A percentile compares a stretch with the other conserved stretches of the same genome.
Evolutionary conservation across 2,888 invertebrate genomes (phyloP).

Genomic region (Polydrusus cervinus): DNA sequence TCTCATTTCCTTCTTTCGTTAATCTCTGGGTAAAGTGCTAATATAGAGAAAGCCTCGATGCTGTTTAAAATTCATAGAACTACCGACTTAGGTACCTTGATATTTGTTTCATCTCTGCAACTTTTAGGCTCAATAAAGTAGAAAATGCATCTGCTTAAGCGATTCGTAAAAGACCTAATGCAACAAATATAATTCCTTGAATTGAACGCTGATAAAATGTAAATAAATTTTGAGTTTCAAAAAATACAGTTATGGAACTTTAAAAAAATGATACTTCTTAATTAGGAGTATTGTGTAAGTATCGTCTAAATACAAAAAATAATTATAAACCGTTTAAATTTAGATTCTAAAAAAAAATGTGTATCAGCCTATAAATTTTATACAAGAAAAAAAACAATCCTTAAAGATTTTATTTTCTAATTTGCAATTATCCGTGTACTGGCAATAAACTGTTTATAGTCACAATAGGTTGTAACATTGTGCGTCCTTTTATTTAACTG

Average conservation of each 20-base stretch:
- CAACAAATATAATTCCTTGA: too few species aligned
- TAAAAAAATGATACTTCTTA: too few species aligned
- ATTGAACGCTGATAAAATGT: too few species aligned
- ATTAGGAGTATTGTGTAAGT: too few species aligned
- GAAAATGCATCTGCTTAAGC: background rate
- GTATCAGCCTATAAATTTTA: background rate
- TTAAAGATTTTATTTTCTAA: conserved; percentile 14
- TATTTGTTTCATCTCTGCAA: conserved; percentile 3
- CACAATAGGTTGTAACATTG: conserved; percentile 11
- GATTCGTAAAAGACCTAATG: too few species aligned
- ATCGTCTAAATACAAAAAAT: too few species aligned
- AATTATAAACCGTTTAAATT: too few species aligned
- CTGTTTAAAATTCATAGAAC: conserved; percentile 24
- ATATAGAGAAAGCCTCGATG: conserved; percentile 23
- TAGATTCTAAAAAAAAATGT: too few species aligned
- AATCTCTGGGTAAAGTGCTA: conserved; percentile 41
- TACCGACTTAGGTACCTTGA: background rate
- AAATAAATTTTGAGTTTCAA: too few species aligned
- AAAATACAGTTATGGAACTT: too few species aligned
- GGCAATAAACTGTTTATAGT: conserved; percentile 26
- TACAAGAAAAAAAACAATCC: background rate
- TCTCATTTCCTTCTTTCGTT: conserved; percentile 42
- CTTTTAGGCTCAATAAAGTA: background rate
- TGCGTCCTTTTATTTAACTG: conserved; percentile 18
- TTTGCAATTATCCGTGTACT: conserved; percentile 27